Conservation (phyloP, 2,888 invertebrate genomes). For the Lysandra bellargus region DNA sequence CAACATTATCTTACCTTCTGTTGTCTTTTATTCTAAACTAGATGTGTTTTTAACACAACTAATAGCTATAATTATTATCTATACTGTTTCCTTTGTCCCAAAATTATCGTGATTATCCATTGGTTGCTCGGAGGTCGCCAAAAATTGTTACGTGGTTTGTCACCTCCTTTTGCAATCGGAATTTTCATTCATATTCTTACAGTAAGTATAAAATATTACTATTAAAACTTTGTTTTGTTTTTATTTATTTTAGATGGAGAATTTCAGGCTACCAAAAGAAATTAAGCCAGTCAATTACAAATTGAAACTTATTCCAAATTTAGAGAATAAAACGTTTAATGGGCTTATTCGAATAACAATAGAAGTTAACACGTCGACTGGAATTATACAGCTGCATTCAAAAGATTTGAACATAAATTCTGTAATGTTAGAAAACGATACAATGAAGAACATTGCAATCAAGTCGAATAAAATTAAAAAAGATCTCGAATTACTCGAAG, state of each 20-base stretch:
- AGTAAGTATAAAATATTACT: too few relatives aligned
- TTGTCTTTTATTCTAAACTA: background rate
- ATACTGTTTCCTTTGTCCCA: background rate
- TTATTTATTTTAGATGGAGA: conserved; percentile 49
- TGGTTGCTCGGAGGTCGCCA: background rate
- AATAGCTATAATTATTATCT: background rate
- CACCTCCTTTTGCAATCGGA: background rate
- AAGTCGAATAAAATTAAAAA: conserved; percentile 42
- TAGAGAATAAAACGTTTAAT: conserved; percentile 75
- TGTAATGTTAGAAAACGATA: conserved; percentile 45
- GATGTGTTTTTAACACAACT: background rate
- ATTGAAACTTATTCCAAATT: conserved; percentile 83
- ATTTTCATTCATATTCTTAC: background rate
- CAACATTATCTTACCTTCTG: too few relatives aligned
- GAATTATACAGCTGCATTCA: conserved; percentile 81
- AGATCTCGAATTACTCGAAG: conserved; percentile 50
- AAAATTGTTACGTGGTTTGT: background rate
- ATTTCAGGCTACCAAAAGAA: conserved; percentile 75
- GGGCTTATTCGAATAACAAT: conserved; percentile 80
- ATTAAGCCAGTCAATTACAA: conserved; percentile 84
- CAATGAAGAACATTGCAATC: conserved; percentile 43
- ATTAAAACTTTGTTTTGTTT: background rate
- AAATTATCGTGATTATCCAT: background rate
- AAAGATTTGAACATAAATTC: conserved; percentile 77
- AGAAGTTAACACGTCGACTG: conserved; percentile 61